Percentiles rank a stretch among this genome's conserved stretches.
These are phyloP conservation scores for Chaenogobius annularis DNA, from an alignment of 2,113 vertebrate species.

Conservation along the genomic window DNA sequence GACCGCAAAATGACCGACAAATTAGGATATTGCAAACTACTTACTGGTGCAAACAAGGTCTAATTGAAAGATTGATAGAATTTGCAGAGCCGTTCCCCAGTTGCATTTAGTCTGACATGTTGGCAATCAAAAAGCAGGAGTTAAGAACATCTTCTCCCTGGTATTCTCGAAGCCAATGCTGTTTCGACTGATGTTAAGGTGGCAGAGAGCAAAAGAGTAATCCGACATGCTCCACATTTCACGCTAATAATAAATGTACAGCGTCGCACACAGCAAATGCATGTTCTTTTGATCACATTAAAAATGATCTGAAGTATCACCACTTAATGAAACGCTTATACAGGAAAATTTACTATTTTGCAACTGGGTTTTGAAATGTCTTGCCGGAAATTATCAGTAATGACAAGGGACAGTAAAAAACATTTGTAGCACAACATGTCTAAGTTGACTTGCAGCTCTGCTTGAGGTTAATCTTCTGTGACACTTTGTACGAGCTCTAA, in stretches of 20 bases:
- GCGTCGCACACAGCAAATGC: not conserved
- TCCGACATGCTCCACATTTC: constrained; percentile 24
- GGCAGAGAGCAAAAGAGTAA: constrained; percentile 31
- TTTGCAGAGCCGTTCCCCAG: constrained; percentile 52
- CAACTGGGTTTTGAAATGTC: not conserved
- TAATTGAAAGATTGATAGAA: constrained; percentile 55
- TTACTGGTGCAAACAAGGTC: constrained; percentile 62
- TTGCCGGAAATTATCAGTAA: not conserved
- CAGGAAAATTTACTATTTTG: not conserved
- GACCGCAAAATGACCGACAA: constrained; percentile 29
- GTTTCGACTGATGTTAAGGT: constrained; percentile 22
- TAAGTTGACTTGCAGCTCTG: not conserved
- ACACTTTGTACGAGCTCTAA: constrained; percentile 3
- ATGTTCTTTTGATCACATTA: not conserved
- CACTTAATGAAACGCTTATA: too few species aligned
- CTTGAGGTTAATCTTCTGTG: not conserved
- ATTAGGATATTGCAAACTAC: constrained; percentile 47
- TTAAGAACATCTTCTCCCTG: constrained; percentile 25
- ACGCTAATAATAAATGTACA: constrained; percentile 19
- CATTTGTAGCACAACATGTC: not conserved
- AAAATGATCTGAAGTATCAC: not conserved
- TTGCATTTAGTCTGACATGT: constrained; percentile 29
- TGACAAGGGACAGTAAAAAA: not conserved
- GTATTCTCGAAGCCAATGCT: constrained; percentile 21
- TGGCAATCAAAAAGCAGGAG: constrained; percentile 37